Percentiles rank a stretch among this genome's conserved stretches.
These are phyloP conservation scores for Acanthosoma haemorrhoidale DNA, from an alignment of 2,888 invertebrate genomes.

Conservation along the genomic window DNA sequence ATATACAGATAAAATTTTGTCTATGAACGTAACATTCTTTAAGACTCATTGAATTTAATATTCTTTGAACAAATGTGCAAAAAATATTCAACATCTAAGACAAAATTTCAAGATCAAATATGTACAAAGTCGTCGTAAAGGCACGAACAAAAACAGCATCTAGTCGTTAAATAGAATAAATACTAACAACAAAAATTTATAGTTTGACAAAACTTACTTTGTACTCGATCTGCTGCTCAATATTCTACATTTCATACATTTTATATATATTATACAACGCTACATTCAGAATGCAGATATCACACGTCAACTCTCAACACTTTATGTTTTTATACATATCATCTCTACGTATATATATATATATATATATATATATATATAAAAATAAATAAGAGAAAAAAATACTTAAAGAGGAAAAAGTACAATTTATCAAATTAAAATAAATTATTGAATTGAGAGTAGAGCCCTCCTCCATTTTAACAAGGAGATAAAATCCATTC, in stretches of 20 bases:
- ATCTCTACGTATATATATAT: neutral
- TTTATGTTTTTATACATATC: neutral
- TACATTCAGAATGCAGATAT: no score
- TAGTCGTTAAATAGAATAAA: neutral
- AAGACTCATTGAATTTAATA: neutral
- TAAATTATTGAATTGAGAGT: neutral
- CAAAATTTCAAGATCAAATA: neutral
- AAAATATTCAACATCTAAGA: neutral
- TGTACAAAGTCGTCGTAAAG: neutral
- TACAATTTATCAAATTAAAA: neutral
- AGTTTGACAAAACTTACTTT: neutral
- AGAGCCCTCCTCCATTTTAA: neutral
- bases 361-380: neutral
- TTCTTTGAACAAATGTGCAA: neutral
- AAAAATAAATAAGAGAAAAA: neutral
- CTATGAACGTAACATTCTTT: neutral
- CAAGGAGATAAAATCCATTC: neutral
- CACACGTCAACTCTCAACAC: neutral
- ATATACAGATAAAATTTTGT: conserved; percentile 7
- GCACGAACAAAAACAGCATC: neutral
- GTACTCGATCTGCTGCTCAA: neutral
- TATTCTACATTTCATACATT: neutral
- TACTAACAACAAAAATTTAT: neutral
- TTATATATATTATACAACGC: neutral
- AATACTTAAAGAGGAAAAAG: neutral